These are phyloP conservation scores for Danio tinwini DNA, from an alignment of 2,797 vertebrate genomes.

Conservation along the genomic window DNA sequence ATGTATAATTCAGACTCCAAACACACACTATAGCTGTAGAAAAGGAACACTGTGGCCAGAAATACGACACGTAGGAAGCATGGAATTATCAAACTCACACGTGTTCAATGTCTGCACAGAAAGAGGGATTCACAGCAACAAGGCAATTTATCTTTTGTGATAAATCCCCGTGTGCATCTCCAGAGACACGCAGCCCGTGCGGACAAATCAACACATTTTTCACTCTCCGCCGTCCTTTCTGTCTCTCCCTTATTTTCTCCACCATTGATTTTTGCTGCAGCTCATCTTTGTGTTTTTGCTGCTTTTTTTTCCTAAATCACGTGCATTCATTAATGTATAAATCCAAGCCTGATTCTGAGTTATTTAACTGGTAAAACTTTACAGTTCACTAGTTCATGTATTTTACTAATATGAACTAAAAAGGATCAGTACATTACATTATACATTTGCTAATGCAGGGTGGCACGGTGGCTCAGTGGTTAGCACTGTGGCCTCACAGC, in stretches of 20 bases:
- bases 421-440: no score
- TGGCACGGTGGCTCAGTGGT: no score
- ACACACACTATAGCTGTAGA: not conserved
- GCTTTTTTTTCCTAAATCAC: constrained; percentile 15
- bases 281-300: constrained; percentile 32
- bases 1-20: not conserved
- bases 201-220: constrained; percentile 77
- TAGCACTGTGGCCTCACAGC: no score
- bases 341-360: not conserved
- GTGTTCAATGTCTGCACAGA: constrained; percentile 35
- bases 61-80: not conserved
- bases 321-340: constrained; percentile 27
- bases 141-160: constrained; percentile 75
- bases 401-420: no score
- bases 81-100: constrained; percentile 1
- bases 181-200: constrained; percentile 69
- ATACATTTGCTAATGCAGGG: no score
- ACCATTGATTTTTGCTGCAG: constrained; percentile 62
- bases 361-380: not conserved
- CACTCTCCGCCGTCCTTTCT: constrained; percentile 56
- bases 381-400: no score
- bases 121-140: constrained; percentile 62
- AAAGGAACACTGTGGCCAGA: not conserved
- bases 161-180: constrained; percentile 70
- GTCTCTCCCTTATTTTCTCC: constrained; percentile 52